phyloP scores from a whole-genome alignment of 2,888 invertebrate genomes.

The Linnaemya tessellans region DNA sequence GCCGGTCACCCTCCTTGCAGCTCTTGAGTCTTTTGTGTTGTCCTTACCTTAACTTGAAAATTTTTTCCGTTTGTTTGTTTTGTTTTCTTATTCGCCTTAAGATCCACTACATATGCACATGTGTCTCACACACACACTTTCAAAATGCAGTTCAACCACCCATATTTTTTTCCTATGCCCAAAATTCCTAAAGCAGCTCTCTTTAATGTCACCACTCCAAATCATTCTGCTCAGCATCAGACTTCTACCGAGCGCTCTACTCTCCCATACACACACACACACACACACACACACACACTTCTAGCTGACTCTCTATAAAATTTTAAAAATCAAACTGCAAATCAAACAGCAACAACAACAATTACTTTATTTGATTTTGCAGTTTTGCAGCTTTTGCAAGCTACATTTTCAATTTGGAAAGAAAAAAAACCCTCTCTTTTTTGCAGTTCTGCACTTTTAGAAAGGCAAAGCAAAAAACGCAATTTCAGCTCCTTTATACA shows the following conservation, averaged over 20 bases:
- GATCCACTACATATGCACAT: conserved; percentile 68
- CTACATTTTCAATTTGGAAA: conserved; percentile 34
- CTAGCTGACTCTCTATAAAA: conserved; percentile 26
- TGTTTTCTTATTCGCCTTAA: conserved; percentile 65
- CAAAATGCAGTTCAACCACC: conserved; percentile 71
- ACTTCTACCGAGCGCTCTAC: conserved; percentile 3
- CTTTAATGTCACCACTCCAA: not conserved
- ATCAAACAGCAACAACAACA: conserved; percentile 16
- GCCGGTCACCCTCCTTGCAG: conserved; percentile 56
- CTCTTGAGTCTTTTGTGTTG: conserved; percentile 11
- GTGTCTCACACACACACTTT: conserved; percentile 64
- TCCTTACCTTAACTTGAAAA: conserved; percentile 39
- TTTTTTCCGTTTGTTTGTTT: conserved; percentile 66
- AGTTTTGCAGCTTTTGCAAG: conserved; percentile 71
- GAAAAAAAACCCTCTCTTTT: conserved; percentile 7
- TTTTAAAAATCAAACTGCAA: conserved; percentile 43
- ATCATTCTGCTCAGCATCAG: conserved; percentile 4
- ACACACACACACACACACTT: conserved; percentile 14
- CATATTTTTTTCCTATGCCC: conserved; percentile 60
- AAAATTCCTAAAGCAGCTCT: conserved; percentile 29
- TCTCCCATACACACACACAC: conserved; percentile 19
- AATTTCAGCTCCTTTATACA: conserved; percentile 8
- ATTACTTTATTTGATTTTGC: conserved; percentile 41
- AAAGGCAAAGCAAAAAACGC: not conserved
- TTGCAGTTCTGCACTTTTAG: conserved; percentile 46